These are phyloP conservation scores for Cetonia aurata DNA, from an alignment of 2,888 invertebrate genomes.

Conservation along the genomic window DNA sequence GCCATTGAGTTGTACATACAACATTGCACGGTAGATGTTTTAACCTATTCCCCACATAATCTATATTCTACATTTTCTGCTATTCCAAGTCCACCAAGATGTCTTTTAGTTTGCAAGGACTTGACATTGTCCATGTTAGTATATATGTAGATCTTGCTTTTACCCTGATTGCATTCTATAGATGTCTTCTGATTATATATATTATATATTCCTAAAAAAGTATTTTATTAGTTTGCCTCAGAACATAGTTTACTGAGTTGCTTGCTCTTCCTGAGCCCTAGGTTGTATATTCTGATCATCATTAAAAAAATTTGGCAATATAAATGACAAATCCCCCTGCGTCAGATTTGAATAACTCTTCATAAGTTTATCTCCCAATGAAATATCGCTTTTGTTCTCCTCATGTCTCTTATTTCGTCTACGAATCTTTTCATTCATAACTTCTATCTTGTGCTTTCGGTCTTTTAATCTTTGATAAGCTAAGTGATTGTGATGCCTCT, in stretches of 20 bases:
- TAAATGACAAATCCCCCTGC: not conserved
- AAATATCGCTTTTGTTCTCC: not conserved
- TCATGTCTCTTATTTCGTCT: not conserved
- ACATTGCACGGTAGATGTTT: no score
- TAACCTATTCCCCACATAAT: no score
- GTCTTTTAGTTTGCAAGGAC: no score
- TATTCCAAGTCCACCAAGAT: no score
- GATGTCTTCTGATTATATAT: no score
- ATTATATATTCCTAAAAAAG: no score
- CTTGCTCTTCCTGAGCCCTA: not conserved
- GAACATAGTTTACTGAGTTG: conserved; percentile 34
- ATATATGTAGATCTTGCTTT: no score
- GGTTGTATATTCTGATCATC: not conserved
- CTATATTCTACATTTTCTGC: no score
- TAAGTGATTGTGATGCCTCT: conserved; percentile 22
- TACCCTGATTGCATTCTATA: no score
- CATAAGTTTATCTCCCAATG: not conserved
- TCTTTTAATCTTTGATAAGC: not conserved
- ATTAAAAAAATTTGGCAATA: conserved; percentile 13
- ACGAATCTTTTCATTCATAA: not conserved
- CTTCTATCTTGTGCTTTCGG: not conserved
- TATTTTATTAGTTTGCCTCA: no score
- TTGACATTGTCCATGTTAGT: no score
- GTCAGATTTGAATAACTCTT: not conserved
- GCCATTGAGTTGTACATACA: no score